Conservation (phyloP, 2,888 invertebrate species). For the Polymixis flavicincta region DNA sequence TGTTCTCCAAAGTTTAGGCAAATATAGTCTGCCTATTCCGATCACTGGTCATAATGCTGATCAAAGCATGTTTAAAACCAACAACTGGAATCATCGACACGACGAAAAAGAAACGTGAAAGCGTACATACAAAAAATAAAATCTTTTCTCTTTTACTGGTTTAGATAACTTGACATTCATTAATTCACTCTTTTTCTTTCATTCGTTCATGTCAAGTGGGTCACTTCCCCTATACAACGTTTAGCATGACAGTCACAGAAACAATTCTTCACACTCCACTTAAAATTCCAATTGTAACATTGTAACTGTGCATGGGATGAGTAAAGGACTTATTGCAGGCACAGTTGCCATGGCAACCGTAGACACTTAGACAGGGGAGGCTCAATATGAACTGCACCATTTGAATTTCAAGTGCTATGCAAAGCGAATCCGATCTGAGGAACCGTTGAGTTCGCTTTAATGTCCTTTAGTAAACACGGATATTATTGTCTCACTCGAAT, state of each 20-base stretch:
- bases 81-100: no score
- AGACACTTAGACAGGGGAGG: constrained; percentile 82
- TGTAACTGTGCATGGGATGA: constrained; percentile 49
- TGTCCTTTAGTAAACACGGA: constrained; percentile 74
- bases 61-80: no score
- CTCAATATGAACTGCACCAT: constrained; percentile 88
- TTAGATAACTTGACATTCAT: background rate
- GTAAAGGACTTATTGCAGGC: constrained; percentile 65
- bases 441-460: constrained; percentile 78
- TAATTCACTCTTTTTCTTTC: background rate
- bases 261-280: constrained; percentile 38
- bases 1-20: no score
- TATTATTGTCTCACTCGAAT: constrained; percentile 69
- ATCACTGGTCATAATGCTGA: no score
- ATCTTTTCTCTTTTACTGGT: no score
- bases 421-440: constrained; percentile 84
- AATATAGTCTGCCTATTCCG: no score
- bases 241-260: constrained; percentile 7
- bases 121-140: no score
- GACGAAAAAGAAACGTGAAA: no score
- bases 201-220: background rate
- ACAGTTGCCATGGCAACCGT: constrained; percentile 78
- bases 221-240: background rate
- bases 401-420: constrained; percentile 90
- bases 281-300: constrained; percentile 58